Evolutionary conservation across 2,888 invertebrate species (phyloP), one percentile per base, ranked within the genome.

Genomic region (Sepioteuthis lessoniana): DNA sequence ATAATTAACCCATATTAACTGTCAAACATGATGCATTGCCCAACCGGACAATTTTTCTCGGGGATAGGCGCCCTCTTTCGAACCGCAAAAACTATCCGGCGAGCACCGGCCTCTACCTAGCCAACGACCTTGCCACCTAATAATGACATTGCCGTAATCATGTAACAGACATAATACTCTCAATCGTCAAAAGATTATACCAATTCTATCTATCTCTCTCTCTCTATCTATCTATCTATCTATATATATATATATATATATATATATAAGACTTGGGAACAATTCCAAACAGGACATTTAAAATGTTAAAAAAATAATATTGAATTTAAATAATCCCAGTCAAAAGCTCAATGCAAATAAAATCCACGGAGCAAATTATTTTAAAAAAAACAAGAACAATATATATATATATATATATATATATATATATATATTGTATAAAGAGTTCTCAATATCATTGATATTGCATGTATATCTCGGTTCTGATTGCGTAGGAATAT

Each of bases 1-100:
- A 76, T 76, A 76, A 76, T 76, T 76, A 76, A 76, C 76, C 76
- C 76, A n/a, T 76, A 76, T n/a, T n/a, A 76, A 76, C n/a, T 76
- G 76, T 76, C 76, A 76, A n/a, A 76, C n/a, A 76, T 76, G 76
- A 76, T 76, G 76, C 76, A 76, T 76, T 76, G n/a, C 10, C 76
- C n/a, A 16, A 76, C 16, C 76, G 76, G n/a, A 76, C 76, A 76
- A 76, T 76, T 76, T 76, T 76, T n/a, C 76, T 76, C n/a, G 76
- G n/a, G 76, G 76, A 76, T n/a, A 35, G 76, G 76, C 76, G n/a
- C 76, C n/a, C n/a, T 76, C 76, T 16, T n/a, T 76, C 76, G 76
- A 76, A 76, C 76, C 76, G 76, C 76, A 76, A 76, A 76, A 76
- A 76, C n/a, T 19, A 76, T n/a, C n/a, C 76, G n/a, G n/a, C 16